phyloP scores from a whole-genome alignment of 2,113 vertebrate species.

The Mixornis gularis region DNA sequence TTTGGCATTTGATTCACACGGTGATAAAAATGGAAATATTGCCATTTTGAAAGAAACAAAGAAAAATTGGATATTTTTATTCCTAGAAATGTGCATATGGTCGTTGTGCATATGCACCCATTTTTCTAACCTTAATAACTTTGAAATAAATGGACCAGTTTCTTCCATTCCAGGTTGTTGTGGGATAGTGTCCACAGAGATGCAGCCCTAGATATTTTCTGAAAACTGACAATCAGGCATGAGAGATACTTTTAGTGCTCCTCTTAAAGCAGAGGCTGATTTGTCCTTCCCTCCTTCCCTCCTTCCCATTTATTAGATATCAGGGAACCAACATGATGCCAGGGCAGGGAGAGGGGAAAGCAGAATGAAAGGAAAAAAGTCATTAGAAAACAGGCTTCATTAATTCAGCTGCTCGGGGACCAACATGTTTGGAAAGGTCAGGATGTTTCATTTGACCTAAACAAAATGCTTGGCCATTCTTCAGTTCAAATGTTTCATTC shows the following conservation, averaged over 20 bases:
- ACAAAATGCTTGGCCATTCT: slow-evolving; percentile 8
- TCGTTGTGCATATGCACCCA: neutral
- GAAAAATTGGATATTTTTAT: neutral
- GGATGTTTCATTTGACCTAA: slow-evolving; percentile 31
- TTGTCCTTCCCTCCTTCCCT: neutral
- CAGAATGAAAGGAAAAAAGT: neutral
- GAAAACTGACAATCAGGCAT: neutral
- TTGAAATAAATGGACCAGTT: neutral
- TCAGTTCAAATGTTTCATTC: neutral
- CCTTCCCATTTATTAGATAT: neutral
- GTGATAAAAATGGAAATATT: neutral
- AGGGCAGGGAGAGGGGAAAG: neutral
- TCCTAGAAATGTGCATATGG: no score
- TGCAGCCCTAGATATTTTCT: neutral
- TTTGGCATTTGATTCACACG: neutral
- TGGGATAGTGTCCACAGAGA: neutral
- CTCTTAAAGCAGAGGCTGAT: neutral
- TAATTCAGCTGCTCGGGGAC: neutral
- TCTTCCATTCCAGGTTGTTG: neutral
- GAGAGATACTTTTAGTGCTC: neutral
- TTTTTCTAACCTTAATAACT: neutral
- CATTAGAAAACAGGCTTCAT: slow-evolving; percentile 34
- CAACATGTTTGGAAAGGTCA: neutral
- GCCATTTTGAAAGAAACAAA: neutral
- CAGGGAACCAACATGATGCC: neutral